Evolutionary conservation across 2,888 invertebrate genomes (phyloP), one percentile per base, ranked within the genome.

Genomic region (Pyrocoelia pectoralis): DNA sequence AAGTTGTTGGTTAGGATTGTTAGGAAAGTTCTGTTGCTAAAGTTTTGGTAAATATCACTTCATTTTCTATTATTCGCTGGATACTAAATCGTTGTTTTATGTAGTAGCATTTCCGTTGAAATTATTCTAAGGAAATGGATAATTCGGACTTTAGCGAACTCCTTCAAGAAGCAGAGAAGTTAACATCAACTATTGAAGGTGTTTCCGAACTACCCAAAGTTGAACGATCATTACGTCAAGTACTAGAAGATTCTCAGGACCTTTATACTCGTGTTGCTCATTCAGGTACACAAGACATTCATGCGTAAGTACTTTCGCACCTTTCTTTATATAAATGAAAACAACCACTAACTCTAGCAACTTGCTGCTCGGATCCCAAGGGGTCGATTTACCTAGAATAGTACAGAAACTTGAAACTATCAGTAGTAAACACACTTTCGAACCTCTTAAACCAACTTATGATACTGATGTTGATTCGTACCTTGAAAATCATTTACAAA

Each of bases 311-410:
- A 24, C 6, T 24, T 24, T 5, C 6, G 6, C 24, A 5, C 6
- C 24, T 24, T 89, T 81, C 69, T 33, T 33, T 43, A 10, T 1
- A 14, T 10, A 13, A 13, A 5, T 12, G 28, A 14, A 12, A 9
- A 15, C 6, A 19, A 5, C 14, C 28, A 2, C 5, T 19, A 46
- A 19, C 56, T 50, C 24, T 55, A 96, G 96, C 0, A 94, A 97
- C 73, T 87, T 97, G 41, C 81, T 98, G 57, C 86, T 98, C 70
- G 97, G 97, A 0, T 92, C 95, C 0, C 92, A 93, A 82, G 97
- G 97, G 2, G 91, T 96, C 70, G 97, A 97, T 83, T 83, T 98
- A 51, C 94, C 95, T n/a, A 93, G 93, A 82, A 91, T 97, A 70
- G 91, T 94, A 2, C 94, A 95, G 74, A 95, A 95, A 76, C 83